Conservation (phyloP, 2,113 vertebrate genomes). For the Carassius gibelio region DNA sequence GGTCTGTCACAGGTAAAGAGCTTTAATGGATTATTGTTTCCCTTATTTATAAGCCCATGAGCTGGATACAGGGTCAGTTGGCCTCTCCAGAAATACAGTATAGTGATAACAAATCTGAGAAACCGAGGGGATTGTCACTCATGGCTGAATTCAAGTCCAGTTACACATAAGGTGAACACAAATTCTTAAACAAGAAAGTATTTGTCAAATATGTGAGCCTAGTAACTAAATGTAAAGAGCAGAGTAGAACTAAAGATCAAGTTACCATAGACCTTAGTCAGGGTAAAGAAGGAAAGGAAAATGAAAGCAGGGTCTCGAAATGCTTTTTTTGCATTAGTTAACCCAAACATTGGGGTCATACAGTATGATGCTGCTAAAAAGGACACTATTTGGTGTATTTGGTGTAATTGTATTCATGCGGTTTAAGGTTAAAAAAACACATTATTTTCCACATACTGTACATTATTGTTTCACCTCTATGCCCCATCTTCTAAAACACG, state of each 20-base stretch:
- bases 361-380: no score
- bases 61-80: constrained; percentile 23
- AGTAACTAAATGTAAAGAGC: not conserved
- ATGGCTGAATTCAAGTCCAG: not conserved
- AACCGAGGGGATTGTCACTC: not conserved
- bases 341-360: no score
- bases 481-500: no score
- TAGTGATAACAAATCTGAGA: not conserved
- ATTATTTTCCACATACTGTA: no score
- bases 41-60: constrained; percentile 56
- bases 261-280: not conserved
- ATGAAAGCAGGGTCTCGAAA: no score
- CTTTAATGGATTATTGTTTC: constrained; percentile 28
- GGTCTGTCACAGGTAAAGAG: no score
- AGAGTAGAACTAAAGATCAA: not conserved
- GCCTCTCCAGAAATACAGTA: not conserved
- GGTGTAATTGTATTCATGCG: no score
- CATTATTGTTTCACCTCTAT: no score
- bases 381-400: no score
- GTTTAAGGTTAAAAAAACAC: no score
- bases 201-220: not conserved
- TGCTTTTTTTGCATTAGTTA: no score
- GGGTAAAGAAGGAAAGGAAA: no score
- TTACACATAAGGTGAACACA: not conserved
- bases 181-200: not conserved